Conservation (phyloP, 2,797 vertebrate genomes). For the Tarsius wallacei region DNA sequence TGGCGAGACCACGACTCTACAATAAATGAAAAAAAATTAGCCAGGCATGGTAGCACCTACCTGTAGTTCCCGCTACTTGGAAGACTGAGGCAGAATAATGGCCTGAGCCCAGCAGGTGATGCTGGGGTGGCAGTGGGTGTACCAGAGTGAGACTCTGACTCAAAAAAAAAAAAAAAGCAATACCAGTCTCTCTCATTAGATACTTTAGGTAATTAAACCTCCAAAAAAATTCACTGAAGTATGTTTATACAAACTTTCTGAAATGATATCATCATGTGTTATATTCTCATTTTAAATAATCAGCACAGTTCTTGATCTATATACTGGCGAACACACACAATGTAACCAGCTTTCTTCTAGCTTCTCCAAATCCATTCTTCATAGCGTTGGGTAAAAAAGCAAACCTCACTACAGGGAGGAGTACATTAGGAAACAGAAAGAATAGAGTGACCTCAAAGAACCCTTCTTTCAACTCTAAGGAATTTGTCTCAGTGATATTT, state of each 20-base stretch:
- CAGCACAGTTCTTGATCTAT: not conserved
- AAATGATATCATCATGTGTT: not conserved
- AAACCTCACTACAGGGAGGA: not conserved
- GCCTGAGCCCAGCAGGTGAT: no score
- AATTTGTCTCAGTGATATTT: not conserved
- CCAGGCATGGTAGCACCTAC: no score
- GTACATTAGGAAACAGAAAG: not conserved
- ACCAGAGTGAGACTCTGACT: no score
- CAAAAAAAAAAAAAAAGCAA: not conserved
- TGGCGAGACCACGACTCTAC: no score
- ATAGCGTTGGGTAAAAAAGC: not conserved
- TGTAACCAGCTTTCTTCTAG: conserved; percentile 6
- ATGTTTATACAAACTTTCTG: not conserved
- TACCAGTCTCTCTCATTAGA: not conserved
- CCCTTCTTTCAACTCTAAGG: not conserved
- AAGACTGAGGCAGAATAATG: no score
- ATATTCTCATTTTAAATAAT: conserved; percentile 15
- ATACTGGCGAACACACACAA: not conserved
- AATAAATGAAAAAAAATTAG: no score
- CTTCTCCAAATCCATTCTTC: not conserved
- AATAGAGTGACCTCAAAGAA: not conserved
- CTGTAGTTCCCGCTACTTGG: no score
- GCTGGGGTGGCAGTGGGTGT: no score
- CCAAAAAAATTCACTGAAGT: not conserved
- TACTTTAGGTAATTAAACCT: not conserved